These are phyloP conservation scores for Panonychus citri DNA, from an alignment of 1,140 invertebrate species.

Conservation along the genomic window DNA sequence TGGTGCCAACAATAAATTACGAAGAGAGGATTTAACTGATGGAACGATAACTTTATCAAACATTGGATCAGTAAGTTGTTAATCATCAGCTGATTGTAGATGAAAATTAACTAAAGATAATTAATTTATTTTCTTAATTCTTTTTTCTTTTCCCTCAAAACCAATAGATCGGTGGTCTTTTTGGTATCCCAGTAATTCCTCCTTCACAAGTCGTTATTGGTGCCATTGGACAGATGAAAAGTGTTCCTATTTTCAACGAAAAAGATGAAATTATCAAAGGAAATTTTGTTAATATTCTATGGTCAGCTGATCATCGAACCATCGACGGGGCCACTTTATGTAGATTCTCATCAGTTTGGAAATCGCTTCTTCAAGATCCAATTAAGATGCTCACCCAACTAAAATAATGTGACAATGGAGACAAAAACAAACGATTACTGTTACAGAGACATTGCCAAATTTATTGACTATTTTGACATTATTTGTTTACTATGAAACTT, in stretches of 20 bases:
- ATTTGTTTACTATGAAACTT: no score
- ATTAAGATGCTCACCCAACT: no score
- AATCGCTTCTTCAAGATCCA: conserved; percentile 76
- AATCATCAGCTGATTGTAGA: background rate
- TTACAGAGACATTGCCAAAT: no score
- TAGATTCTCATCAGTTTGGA: conserved; percentile 71
- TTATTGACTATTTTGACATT: no score
- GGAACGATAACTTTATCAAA: conserved; percentile 93
- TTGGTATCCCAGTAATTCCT: conserved; percentile 73
- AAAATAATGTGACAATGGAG: no score
- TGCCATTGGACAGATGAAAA: conserved; percentile 69
- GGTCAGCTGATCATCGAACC: conserved; percentile 86
- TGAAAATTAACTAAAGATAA: background rate
- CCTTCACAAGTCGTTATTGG: conserved; percentile 83
- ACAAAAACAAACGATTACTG: no score
- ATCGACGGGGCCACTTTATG: conserved; percentile 93
- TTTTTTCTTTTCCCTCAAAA: no score
- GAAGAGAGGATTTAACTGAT: conserved; percentile 48
- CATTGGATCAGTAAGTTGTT: conserved; percentile 63
- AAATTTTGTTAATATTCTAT: conserved; percentile 60
- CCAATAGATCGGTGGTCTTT: conserved; percentile 71
- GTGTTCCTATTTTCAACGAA: conserved; percentile 52
- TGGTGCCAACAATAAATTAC: conserved; percentile 44
- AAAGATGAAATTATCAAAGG: conserved; percentile 37
- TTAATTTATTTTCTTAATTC: background rate